Evolutionary conservation across 2,113 vertebrate genomes (phyloP).

Genomic region (Eupsittula cactorum): DNA sequence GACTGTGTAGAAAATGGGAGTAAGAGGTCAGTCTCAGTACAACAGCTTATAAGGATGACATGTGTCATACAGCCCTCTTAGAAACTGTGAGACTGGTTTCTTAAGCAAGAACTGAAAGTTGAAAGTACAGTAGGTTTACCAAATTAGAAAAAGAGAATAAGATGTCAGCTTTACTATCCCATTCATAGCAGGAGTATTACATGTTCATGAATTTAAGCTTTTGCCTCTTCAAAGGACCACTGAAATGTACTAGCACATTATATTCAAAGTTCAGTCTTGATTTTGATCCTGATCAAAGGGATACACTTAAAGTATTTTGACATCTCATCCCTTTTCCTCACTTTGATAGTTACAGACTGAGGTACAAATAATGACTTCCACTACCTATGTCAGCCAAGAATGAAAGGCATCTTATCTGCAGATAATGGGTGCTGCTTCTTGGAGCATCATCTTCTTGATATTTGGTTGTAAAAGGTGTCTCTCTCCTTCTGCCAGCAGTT

Average conservation of each 20-base stretch:
- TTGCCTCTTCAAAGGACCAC: conserved; percentile 19
- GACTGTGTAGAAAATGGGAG: neutral
- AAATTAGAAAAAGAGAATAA: neutral
- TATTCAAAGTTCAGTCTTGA: conserved; percentile 44
- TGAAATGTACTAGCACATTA: neutral
- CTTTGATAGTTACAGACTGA: conserved; percentile 47
- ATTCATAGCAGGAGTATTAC: neutral
- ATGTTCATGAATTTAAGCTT: neutral
- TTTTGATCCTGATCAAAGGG: conserved; percentile 59
- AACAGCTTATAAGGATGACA: rapidly evolving
- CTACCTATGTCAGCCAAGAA: conserved; percentile 3
- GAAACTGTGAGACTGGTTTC: neutral
- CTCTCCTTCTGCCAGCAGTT: neutral
- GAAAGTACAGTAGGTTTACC: neutral
- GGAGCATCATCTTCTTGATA: neutral
- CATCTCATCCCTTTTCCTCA: conserved; percentile 3
- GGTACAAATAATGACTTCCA: conserved; percentile 27
- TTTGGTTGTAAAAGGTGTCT: neutral
- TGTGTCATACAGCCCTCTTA: neutral
- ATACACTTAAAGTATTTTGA: neutral
- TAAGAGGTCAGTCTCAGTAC: neutral
- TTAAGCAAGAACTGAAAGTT: neutral
- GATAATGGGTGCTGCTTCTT: neutral
- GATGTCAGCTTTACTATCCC: neutral
- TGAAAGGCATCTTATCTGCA: conserved; percentile 26